These are phyloP conservation scores for Oncorhynchus keta DNA, from an alignment of 2,113 vertebrate genomes.

Conservation along the genomic window DNA sequence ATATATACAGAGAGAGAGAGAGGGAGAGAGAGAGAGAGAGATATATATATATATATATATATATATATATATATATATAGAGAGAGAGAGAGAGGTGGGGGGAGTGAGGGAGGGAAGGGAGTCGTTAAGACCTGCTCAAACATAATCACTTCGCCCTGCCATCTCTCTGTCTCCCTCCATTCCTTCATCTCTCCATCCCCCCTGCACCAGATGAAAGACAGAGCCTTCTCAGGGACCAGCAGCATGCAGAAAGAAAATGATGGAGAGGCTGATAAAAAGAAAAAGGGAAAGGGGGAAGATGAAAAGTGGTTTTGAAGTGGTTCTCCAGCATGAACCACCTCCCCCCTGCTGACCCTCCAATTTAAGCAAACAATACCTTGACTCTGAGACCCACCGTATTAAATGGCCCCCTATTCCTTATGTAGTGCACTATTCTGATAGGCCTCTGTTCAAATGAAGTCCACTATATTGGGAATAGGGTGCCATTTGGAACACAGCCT, in stretches of 20 bases:
- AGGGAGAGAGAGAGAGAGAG: too few relatives aligned
- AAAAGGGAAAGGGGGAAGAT: conserved; percentile 49
- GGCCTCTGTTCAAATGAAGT: too few relatives aligned
- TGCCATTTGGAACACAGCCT: too few relatives aligned
- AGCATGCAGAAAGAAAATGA: conserved; percentile 60
- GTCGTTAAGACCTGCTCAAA: conserved; percentile 62
- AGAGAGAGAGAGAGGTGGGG: too few relatives aligned
- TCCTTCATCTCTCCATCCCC: neutral
- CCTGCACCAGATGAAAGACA: conserved; percentile 61
- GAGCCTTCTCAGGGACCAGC: conserved; percentile 41
- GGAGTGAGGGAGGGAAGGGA: conserved; percentile 32
- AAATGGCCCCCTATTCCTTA: neutral
- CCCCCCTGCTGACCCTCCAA: conserved; percentile 55
- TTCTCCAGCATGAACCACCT: conserved; percentile 58
- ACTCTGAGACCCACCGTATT: conserved; percentile 29
- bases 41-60: too few relatives aligned
- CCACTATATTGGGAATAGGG: too few relatives aligned
- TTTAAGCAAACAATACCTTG: conserved; percentile 66
- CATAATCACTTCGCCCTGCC: conserved; percentile 61
- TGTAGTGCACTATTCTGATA: too few relatives aligned
- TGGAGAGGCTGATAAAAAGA: conserved; percentile 58
- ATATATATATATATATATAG: too few relatives aligned
- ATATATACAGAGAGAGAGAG: too few relatives aligned
- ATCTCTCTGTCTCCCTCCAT: conserved; percentile 42
- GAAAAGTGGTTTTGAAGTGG: conserved; percentile 72